Evolutionary conservation across 2,113 vertebrate genomes (phyloP).

Genomic region (Otus sunia): DNA sequence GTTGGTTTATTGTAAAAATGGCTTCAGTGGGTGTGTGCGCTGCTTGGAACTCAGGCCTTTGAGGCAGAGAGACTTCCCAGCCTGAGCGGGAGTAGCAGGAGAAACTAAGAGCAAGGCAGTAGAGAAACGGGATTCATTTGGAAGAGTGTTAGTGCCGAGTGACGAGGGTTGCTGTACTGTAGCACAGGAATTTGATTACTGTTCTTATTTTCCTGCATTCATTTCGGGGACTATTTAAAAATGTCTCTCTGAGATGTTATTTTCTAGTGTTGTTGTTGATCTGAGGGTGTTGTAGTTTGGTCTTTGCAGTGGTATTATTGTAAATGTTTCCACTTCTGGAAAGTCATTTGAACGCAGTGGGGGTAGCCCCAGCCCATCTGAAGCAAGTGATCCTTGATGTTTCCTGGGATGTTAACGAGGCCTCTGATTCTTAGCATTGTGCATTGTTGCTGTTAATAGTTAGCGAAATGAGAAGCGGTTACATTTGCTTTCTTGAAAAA

Average conservation of each 20-base stretch:
- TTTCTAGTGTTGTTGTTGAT: neutral
- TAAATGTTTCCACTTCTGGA: neutral
- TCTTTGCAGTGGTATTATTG: accelerated
- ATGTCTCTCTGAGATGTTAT: neutral
- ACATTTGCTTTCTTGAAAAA: neutral
- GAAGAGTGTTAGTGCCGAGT: neutral
- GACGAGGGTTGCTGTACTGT: neutral
- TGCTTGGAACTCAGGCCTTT: neutral
- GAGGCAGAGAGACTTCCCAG: neutral
- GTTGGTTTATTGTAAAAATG: neutral
- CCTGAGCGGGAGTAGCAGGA: neutral
- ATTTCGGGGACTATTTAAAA: neutral
- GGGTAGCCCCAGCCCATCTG: neutral
- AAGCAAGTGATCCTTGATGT: neutral
- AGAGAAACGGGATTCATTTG: neutral
- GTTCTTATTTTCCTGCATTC: neutral
- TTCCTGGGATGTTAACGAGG: neutral
- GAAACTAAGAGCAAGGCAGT: neutral
- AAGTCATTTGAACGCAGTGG: neutral
- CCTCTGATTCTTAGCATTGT: neutral
- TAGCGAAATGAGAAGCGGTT: neutral
- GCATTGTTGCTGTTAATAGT: neutral
- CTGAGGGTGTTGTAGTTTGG: neutral
- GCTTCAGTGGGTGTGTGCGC: neutral
- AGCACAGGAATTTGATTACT: neutral